phyloP scores from a whole-genome alignment of 2,888 invertebrate species.

The Netelia fuscicornis region DNA sequence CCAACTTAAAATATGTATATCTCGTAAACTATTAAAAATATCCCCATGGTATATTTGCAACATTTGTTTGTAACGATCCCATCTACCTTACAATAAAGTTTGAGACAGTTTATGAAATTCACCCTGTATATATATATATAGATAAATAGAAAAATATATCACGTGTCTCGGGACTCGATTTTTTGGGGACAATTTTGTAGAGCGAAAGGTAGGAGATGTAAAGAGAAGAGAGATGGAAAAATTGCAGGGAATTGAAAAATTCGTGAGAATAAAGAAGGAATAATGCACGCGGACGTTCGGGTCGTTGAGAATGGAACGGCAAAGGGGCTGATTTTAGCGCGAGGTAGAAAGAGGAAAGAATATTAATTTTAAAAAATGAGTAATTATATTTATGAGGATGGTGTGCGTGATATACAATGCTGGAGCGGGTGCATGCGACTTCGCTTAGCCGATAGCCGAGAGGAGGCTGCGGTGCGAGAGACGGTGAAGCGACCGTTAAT shows the following conservation, averaged over 20 bases:
- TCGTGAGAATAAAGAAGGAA: too few relatives aligned
- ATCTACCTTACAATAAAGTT: too few relatives aligned
- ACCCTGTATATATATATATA: too few relatives aligned
- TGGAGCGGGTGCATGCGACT: not conserved
- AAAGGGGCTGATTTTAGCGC: not conserved
- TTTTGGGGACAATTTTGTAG: not conserved
- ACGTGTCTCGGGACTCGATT: not conserved
- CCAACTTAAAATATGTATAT: too few relatives aligned
- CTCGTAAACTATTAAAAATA: too few relatives aligned
- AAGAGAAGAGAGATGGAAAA: not conserved
- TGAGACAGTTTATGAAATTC: too few relatives aligned
- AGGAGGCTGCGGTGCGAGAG: too few relatives aligned
- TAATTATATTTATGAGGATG: conserved; percentile 54
- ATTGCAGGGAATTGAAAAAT: not conserved
- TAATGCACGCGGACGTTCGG: too few relatives aligned
- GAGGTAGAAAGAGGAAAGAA: not conserved
- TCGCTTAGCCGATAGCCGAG: too few relatives aligned
- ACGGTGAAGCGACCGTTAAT: conserved; percentile 30
- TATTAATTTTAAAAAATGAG: conserved; percentile 60
- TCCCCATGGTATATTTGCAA: too few relatives aligned
- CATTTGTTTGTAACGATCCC: too few relatives aligned
- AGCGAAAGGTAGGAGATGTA: too few relatives aligned
- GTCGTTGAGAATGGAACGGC: conserved; percentile 23
- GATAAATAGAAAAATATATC: not conserved
- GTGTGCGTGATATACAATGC: not conserved